Percentiles rank a stretch among this genome's conserved stretches.
Evolutionary conservation across 2,797 vertebrate species (phyloP).

Genomic region (Premnoplex brunnescens): DNA sequence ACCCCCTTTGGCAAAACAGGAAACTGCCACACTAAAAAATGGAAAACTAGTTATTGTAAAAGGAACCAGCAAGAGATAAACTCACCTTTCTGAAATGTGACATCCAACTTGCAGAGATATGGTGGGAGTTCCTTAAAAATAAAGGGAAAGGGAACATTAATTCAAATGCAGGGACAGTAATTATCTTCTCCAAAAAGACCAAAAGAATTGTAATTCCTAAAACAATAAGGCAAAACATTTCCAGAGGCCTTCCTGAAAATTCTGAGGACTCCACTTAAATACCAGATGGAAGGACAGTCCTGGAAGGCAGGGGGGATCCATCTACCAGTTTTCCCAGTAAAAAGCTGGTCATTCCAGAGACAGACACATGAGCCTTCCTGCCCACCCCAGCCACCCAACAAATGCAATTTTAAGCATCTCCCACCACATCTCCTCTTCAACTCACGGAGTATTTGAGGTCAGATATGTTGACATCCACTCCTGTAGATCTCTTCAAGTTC

Average conservation of each 20-base stretch:
- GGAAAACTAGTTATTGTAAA: not conserved
- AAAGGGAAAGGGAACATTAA: not conserved
- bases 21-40: not conserved
- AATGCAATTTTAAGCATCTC: accelerated
- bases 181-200: not conserved
- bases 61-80: not conserved
- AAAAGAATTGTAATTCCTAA: not conserved
- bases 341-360: not conserved
- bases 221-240: not conserved
- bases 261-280: not conserved
- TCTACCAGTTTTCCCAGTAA: not conserved
- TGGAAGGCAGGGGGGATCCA: not conserved
- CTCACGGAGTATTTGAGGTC: slow-evolving; percentile 89
- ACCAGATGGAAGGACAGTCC: not conserved
- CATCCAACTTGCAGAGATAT: slow-evolving; percentile 90
- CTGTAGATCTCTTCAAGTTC: slow-evolving; percentile 88
- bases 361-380: not conserved
- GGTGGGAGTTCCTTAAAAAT: slow-evolving; percentile 90
- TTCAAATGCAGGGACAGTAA: not conserved
- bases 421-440: not conserved
- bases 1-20: not conserved
- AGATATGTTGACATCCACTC: slow-evolving; percentile 84
- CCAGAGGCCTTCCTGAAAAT: not conserved
- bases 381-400: not conserved
- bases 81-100: slow-evolving; percentile 93